A percentile compares a stretch with the other conserved stretches of the same genome.
Evolutionary conservation across 2,888 invertebrate species (phyloP).

Genomic region (Venustoraphidia nigricollis): DNA sequence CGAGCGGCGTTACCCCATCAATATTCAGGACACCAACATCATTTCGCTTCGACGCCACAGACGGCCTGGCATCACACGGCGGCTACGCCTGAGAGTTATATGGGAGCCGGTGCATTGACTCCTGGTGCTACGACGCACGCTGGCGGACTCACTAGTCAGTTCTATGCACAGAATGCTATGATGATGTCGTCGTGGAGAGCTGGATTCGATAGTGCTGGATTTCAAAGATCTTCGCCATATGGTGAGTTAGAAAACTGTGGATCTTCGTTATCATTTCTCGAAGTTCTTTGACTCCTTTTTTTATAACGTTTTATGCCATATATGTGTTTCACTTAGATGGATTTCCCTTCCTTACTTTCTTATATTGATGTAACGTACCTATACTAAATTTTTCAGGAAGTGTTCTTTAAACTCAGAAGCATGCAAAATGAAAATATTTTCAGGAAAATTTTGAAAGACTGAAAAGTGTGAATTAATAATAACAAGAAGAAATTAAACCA

Average conservation of each 20-base stretch:
- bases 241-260: constrained; percentile 30
- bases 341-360: too few species aligned
- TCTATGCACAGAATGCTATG: constrained; percentile 69
- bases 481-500: too few species aligned
- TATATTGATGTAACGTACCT: too few species aligned
- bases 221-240: constrained; percentile 68
- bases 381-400: too few species aligned
- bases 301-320: too few species aligned
- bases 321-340: too few species aligned
- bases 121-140: constrained; percentile 12
- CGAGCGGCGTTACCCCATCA: constrained; percentile 31
- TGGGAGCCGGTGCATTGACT: constrained; percentile 14
- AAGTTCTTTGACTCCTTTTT: too few species aligned
- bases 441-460: too few species aligned
- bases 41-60: constrained; percentile 23
- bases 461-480: too few species aligned
- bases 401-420: too few species aligned
- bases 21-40: constrained; percentile 29
- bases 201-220: constrained; percentile 54
- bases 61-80: constrained; percentile 26
- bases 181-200: constrained; percentile 58
- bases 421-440: too few species aligned
- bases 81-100: constrained; percentile 11
- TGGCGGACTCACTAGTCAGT: constrained; percentile 35
- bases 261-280: too few species aligned